A percentile compares a stretch with the other conserved stretches of the same genome.
Evolutionary conservation across 2,113 vertebrate genomes (phyloP).

Genomic region (Clarias magur): DNA sequence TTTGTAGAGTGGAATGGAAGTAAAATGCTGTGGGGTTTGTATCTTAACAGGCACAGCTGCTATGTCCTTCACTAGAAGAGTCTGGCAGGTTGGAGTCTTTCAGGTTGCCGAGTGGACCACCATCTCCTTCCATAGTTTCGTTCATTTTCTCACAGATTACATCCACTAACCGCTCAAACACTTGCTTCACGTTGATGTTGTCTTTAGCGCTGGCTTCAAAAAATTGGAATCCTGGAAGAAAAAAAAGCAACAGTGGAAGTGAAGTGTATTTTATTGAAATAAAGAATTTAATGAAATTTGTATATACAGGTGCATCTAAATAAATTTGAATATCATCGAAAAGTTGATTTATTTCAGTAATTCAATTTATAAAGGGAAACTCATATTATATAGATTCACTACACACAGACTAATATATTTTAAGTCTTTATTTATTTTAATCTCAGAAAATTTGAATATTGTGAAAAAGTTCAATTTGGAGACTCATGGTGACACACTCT

Average conservation of each 20-base stretch:
- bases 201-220: slow-evolving; percentile 93
- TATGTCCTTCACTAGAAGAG: slow-evolving; percentile 64
- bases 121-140: slow-evolving; percentile 78
- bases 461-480: too few species aligned
- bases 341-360: too few species aligned
- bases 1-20: neutral
- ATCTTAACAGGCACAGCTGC: slow-evolving; percentile 78
- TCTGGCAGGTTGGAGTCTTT: slow-evolving; percentile 71
- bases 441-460: too few species aligned
- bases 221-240: slow-evolving; percentile 82
- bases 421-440: too few species aligned
- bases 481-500: too few species aligned
- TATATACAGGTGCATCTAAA: neutral
- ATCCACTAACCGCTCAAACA: slow-evolving; percentile 87
- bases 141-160: slow-evolving; percentile 92
- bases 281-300: neutral
- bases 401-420: too few species aligned
- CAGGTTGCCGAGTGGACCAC: slow-evolving; percentile 65
- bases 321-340: too few species aligned
- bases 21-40: neutral
- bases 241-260: neutral
- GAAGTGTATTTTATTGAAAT: neutral
- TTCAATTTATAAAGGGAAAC: too few species aligned
- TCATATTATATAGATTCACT: too few species aligned
- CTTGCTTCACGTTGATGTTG: slow-evolving; percentile 89